These are phyloP conservation scores for Masnerella sp. DNA, from an alignment of 2,888 invertebrate species.

Conservation along the genomic window DNA sequence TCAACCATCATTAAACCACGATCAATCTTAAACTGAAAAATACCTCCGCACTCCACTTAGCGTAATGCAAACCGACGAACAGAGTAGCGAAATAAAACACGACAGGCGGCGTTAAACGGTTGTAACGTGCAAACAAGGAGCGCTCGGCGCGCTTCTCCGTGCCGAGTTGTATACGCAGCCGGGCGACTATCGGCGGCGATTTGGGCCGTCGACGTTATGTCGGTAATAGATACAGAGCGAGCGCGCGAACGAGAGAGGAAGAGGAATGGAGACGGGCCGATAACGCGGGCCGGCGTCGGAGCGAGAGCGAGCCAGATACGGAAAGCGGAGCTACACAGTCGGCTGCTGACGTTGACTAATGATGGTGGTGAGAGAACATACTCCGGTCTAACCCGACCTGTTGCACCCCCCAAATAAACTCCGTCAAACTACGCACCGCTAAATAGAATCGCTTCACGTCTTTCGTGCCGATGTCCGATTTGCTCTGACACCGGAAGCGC, in stretches of 20 bases:
- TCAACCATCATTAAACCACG: not conserved
- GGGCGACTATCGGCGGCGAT: constrained; percentile 66
- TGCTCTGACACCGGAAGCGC: constrained; percentile 49
- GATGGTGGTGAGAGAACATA: constrained; percentile 77
- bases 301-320: constrained; percentile 59
- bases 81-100: constrained; percentile 19
- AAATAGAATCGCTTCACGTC: constrained; percentile 60
- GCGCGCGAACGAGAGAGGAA: constrained; percentile 56
- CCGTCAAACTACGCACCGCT: constrained; percentile 61
- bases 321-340: constrained; percentile 56
- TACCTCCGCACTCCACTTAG: not conserved
- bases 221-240: constrained; percentile 70
- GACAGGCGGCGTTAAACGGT: constrained; percentile 26
- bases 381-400: constrained; percentile 76
- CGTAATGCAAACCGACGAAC: constrained; percentile 2
- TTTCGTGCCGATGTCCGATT: constrained; percentile 58
- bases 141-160: constrained; percentile 63
- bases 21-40: not conserved
- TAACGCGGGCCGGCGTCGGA: constrained; percentile 52
- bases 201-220: constrained; percentile 69
- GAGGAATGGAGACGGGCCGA: constrained; percentile 59
- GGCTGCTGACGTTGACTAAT: constrained; percentile 66
- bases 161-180: constrained; percentile 65
- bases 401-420: constrained; percentile 72
- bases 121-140: constrained; percentile 41